phyloP scores from a whole-genome alignment of 2,113 vertebrate species.

The Psilopsiagon aurifrons region DNA sequence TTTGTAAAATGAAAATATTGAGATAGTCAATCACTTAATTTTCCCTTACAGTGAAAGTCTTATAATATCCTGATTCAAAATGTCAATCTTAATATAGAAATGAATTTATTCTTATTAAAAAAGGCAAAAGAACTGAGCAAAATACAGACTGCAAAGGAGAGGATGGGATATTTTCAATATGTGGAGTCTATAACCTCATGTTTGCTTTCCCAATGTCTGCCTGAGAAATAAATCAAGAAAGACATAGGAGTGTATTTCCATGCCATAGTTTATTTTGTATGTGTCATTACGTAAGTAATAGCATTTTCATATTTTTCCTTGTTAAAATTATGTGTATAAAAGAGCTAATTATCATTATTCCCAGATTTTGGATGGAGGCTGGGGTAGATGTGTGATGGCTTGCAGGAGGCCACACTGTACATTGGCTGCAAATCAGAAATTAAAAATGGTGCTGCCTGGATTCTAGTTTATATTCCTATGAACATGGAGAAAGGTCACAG shows the following conservation, averaged over 20 bases:
- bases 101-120: conserved; percentile 49
- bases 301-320: neutral
- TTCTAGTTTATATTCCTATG: neutral
- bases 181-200: neutral
- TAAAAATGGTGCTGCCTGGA: neutral
- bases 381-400: neutral
- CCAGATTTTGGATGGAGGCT: neutral
- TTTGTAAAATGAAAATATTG: conserved; percentile 70
- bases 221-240: conserved; percentile 11
- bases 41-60: conserved; percentile 59
- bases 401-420: neutral
- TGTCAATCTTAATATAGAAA: conserved; percentile 70
- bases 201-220: neutral
- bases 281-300: neutral
- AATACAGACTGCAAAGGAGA: neutral
- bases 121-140: conserved; percentile 10
- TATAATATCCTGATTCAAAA: conserved; percentile 57
- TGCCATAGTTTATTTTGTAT: neutral
- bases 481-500: neutral
- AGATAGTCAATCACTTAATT: conserved; percentile 68
- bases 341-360: neutral
- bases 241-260: neutral
- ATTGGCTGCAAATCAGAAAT: neutral
- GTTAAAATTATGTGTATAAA: neutral
- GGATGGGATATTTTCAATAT: neutral